Evolutionary conservation across 2,797 vertebrate genomes (phyloP).

Genomic region (Bucorvus abyssinicus): DNA sequence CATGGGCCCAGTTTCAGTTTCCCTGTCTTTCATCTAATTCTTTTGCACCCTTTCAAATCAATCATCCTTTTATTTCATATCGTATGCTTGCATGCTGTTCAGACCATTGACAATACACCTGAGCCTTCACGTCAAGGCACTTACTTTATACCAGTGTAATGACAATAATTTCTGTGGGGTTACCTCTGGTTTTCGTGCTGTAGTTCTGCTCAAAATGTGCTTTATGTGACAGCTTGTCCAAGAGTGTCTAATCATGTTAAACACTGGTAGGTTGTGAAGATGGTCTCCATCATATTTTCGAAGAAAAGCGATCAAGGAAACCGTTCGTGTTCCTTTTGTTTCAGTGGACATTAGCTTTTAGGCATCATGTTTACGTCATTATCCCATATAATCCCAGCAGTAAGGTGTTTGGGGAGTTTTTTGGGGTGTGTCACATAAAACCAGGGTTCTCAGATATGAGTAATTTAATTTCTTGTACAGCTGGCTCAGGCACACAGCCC

Average conservation of each 20-base stretch:
- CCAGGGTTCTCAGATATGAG: not conserved
- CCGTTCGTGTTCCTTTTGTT: not conserved
- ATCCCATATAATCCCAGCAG: not conserved
- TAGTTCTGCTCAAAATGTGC: not conserved
- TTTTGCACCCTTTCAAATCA: constrained; percentile 38
- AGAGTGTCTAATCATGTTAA: not conserved
- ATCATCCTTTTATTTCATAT: constrained; percentile 15
- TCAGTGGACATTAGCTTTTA: not conserved
- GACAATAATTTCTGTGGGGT: not conserved
- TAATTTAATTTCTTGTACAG: not conserved
- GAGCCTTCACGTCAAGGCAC: not conserved
- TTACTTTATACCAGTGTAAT: not conserved
- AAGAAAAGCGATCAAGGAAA: not conserved
- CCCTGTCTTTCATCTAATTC: not conserved
- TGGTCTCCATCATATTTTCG: not conserved
- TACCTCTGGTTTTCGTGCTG: not conserved
- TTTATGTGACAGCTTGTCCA: not conserved
- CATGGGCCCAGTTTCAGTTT: not conserved
- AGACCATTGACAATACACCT: constrained; percentile 4
- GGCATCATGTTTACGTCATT: not conserved
- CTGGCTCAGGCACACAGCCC: not conserved
- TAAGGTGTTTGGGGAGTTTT: not conserved
- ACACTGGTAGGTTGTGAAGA: not conserved
- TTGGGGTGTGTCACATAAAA: not conserved
- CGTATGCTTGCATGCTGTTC: constrained; percentile 2